Evolutionary conservation across 2,888 invertebrate genomes (phyloP), one percentile per base, ranked within the genome.

Genomic region (Carpatolechia fugitivella): DNA sequence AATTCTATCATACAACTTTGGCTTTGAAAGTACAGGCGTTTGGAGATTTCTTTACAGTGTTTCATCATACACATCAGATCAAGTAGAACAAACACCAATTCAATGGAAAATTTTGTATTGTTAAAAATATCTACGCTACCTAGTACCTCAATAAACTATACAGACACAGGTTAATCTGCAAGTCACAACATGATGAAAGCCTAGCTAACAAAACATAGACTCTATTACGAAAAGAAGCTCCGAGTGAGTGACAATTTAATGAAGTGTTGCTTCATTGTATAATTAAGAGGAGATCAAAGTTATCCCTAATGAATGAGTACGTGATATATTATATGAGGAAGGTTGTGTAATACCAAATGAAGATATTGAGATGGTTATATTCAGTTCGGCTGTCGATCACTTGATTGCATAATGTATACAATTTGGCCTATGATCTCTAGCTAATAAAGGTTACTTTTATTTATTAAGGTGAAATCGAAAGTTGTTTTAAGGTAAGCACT

Each of bases 191-290:
- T 20, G 40, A 41, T 18, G 40, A 41, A 41, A 41, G 18, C 6
- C 11, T 10, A 4, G 18, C 18, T 41, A 41, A 41, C 40, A 41
- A 41, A 41, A 41, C 40, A 18, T 41, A 4, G 1, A 41, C 18
- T 14, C 0, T 41, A 74, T 78, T 78, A 76, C 71, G 66, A 74
- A 76, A 76, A 76, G 70, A 71, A 18, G 40, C 40, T 3, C 40
- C 10, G 18, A 24, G 18, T 41, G 40, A 41, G 61, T 85, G 85
- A 86, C 84, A 41, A 83, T 85, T 80, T 85, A 87, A 87, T 85
- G 40, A 87, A 86, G 79, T 83, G 80, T 80, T 78, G 73, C 75
- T 57, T 70, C 76, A 82, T 87, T 86, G 82, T 85, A 75, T 81
- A 85, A 86, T 80, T 85, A 82, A 75, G 78, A 66, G 66, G 72